A percentile compares a stretch with the other conserved stretches of the same genome.
These are phyloP conservation scores for Gnatocerus cornutus DNA, from an alignment of 2,888 invertebrate genomes.

Conservation along the genomic window DNA sequence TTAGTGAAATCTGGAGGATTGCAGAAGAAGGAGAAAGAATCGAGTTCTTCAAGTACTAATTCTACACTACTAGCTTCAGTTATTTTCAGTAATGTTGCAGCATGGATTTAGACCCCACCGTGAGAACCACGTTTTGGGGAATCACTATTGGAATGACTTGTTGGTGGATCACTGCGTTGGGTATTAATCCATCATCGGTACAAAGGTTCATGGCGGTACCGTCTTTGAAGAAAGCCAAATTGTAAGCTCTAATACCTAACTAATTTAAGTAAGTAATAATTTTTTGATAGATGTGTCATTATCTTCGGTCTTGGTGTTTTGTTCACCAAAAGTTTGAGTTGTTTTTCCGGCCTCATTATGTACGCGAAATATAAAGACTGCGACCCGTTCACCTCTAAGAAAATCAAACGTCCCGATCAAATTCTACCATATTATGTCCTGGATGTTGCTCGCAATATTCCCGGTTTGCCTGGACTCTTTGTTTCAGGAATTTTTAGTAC, in stretches of 20 bases:
- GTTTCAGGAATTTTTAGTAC: slow-evolving; percentile 84
- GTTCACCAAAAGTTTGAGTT: slow-evolving; percentile 26
- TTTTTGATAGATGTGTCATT: slow-evolving; percentile 47
- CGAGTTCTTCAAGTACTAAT: slow-evolving; percentile 75
- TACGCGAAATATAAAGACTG: slow-evolving; percentile 79
- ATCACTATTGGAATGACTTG: slow-evolving; percentile 75
- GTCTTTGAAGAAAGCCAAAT: slow-evolving; percentile 64
- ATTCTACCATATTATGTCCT: slow-evolving; percentile 80
- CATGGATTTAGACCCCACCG: slow-evolving; percentile 75
- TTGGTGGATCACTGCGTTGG: slow-evolving; percentile 61
- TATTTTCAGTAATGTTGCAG: slow-evolving; percentile 66
- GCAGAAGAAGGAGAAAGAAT: slow-evolving; percentile 74
- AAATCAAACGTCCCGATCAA: slow-evolving; percentile 74
- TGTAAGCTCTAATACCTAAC: slow-evolving; percentile 60
- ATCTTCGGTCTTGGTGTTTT: slow-evolving; percentile 44
- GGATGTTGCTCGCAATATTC: slow-evolving; percentile 76
- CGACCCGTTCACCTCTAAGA: slow-evolving; percentile 76
- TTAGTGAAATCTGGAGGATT: slow-evolving; percentile 75
- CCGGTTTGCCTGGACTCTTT: slow-evolving; percentile 82
- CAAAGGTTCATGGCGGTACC: slow-evolving; percentile 67
- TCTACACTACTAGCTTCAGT: background rate
- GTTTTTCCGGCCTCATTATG: background rate
- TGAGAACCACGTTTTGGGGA: slow-evolving; percentile 77
- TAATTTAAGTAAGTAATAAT: background rate
- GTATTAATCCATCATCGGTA: slow-evolving; percentile 29